Percentiles rank a stretch among this genome's conserved stretches.
Conservation (phyloP, 2,113 vertebrate species). For the Amia ocellicauda region DNA sequence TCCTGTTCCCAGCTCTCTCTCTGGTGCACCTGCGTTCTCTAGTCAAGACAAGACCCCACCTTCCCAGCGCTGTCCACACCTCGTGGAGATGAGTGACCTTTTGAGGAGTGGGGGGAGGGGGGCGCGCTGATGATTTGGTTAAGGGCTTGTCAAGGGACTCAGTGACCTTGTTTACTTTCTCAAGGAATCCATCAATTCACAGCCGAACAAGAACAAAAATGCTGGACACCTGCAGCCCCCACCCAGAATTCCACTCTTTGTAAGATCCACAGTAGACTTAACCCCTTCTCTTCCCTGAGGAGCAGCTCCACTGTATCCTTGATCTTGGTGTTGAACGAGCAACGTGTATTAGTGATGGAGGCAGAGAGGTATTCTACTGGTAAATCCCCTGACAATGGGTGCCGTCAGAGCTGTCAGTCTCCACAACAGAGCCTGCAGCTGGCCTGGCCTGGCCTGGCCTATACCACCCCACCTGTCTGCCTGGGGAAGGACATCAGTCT, state of each 20-base stretch:
- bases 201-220: conserved; percentile 20
- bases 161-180: conserved; percentile 47
- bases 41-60: conserved; percentile 14
- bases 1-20: conserved; percentile 49
- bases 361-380: conserved; percentile 3
- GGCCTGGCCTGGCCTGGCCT: not conserved
- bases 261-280: conserved; percentile 29
- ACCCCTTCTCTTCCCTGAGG: conserved; percentile 25
- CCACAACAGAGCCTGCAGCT: not conserved
- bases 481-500: not conserved
- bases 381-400: conserved; percentile 28
- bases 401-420: not conserved
- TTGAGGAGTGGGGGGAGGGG: not conserved
- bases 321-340: conserved; percentile 40
- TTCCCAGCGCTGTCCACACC: conserved; percentile 22
- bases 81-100: conserved; percentile 15
- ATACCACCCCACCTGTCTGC: conserved; percentile 6
- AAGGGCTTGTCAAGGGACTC: conserved; percentile 38
- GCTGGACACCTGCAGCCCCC: conserved; percentile 46
- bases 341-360: conserved; percentile 5
- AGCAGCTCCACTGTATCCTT: conserved; percentile 5
- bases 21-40: conserved; percentile 59
- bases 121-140: conserved; percentile 18
- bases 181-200: conserved; percentile 48
- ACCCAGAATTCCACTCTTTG: conserved; percentile 38